phyloP scores from a whole-genome alignment of 2,888 invertebrate genomes.

The Machimus rusticus region DNA sequence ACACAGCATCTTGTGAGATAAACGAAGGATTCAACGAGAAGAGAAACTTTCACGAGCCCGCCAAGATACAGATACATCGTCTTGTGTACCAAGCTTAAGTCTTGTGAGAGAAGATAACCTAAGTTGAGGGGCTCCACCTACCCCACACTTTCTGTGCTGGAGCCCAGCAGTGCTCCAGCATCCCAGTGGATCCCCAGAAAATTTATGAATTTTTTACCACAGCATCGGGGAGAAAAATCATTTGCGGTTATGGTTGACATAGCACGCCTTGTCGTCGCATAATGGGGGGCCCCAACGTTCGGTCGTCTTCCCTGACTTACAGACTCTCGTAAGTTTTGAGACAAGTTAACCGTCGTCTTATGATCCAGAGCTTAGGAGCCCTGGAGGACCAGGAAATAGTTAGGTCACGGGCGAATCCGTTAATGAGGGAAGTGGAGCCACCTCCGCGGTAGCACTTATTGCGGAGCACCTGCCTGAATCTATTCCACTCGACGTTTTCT shows the following conservation, averaged over 20 bases:
- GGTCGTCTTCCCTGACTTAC: background rate
- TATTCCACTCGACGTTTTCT: background rate
- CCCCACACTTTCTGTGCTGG: background rate
- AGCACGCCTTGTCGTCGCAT: background rate
- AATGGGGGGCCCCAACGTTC: background rate
- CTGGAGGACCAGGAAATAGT: background rate
- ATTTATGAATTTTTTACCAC: slow-evolving; percentile 25
- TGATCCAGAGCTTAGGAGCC: background rate
- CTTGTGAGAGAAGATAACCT: background rate
- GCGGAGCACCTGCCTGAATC: background rate
- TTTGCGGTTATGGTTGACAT: slow-evolving; percentile 6
- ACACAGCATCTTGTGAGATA: background rate
- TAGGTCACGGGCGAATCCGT: background rate
- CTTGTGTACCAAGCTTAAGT: background rate
- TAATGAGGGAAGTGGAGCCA: slow-evolving; percentile 9
- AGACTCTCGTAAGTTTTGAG: background rate
- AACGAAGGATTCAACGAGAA: background rate
- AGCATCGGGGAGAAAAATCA: slow-evolving; percentile 9
- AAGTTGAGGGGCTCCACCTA: background rate
- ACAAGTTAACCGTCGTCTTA: background rate
- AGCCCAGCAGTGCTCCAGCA: background rate
- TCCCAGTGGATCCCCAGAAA: background rate
- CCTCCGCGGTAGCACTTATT: background rate
- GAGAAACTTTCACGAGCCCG: background rate
- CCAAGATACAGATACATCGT: background rate